Evolutionary conservation across 2,888 invertebrate species (phyloP).

Genomic region (Holacanthella duospinosa): DNA sequence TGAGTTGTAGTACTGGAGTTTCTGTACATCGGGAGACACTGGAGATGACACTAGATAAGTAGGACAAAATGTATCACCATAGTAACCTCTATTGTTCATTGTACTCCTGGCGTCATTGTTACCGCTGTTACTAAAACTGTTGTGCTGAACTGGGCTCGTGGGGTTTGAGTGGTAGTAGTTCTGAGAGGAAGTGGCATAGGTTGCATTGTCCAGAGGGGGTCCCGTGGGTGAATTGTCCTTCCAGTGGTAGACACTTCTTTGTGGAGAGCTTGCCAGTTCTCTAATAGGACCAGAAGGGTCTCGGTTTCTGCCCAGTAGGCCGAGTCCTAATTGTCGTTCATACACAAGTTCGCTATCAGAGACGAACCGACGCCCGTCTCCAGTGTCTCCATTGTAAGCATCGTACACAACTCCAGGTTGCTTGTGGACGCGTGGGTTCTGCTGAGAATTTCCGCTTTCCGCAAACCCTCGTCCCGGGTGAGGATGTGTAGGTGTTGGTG

Average conservation of each 20-base stretch:
- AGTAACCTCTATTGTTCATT: slow-evolving; percentile 39
- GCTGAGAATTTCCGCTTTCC: slow-evolving; percentile 48
- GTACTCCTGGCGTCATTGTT: no score
- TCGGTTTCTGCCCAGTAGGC: slow-evolving; percentile 10
- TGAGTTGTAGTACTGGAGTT: slow-evolving; percentile 41
- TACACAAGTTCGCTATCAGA: slow-evolving; percentile 68
- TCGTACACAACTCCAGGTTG: slow-evolving; percentile 41
- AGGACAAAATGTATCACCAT: slow-evolving; percentile 16
- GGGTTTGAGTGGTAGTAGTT: slow-evolving; percentile 58
- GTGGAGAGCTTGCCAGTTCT: slow-evolving; percentile 77
- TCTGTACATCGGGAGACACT: slow-evolving; percentile 57
- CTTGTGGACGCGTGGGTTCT: slow-evolving; percentile 16
- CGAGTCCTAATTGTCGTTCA: slow-evolving; percentile 25
- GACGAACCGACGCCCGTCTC: slow-evolving; percentile 59
- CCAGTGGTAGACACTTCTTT: slow-evolving; percentile 69
- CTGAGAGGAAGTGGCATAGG: slow-evolving; percentile 35
- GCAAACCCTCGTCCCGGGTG: slow-evolving; percentile 70
- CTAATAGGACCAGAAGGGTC: slow-evolving; percentile 63
- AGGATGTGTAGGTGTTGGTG: slow-evolving; percentile 81
- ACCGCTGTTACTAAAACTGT: slow-evolving; percentile 31
- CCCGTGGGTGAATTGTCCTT: slow-evolving; percentile 61
- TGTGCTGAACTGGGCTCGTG: slow-evolving; percentile 57
- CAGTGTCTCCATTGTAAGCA: slow-evolving; percentile 30
- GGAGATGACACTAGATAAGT: slow-evolving; percentile 42
- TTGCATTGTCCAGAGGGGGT: slow-evolving; percentile 42